Evolutionary conservation across 1,140 invertebrate species (phyloP), one percentile per base, ranked within the genome.

Genomic region (Bombyx mandarina): DNA sequence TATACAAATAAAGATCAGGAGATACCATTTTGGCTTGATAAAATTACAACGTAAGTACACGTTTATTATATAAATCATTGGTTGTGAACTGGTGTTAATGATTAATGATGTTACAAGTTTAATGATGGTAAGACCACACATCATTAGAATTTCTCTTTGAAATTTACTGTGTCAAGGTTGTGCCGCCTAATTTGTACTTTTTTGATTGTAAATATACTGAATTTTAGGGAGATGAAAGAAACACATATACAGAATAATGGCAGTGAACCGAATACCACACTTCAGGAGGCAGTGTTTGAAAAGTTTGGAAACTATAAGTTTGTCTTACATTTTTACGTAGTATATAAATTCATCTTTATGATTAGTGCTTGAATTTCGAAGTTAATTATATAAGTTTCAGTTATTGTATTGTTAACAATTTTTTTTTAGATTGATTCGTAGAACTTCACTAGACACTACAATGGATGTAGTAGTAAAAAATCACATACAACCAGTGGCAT

Each of bases 181-280:
- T 60, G 63, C 54, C 56, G 48, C 53, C 22, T 54, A 57, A 55
- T 54, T 55, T 45, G 6, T 7, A 18, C 43, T 45, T 58, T 45
- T 35, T 12, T 55, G 10, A 46, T 26, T 47, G n/a, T 10, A n/a
- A 49, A 46, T 56, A 45, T 49, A 22, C 46, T 52, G 22, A 10
- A 12, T 63, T 83, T 50, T 62, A 84, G 81, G 66, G 74, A 83
- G 71, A 78, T 84, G 58, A 84, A 84, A 73, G 77, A 83, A 57
- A 84, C 81, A 6, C 79, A 82, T 54, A 84, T 86, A 45, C 66
- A 60, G 62, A 78, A 74, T 49, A 66, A 60, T 52, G 69, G 56
- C 43, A 69, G 60, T 49, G 64, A 74, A 58, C 67, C 66, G 6
- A 62, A 58, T 44, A 60, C 69, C 26, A 61, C 59, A 18, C 61